Percentiles rank a stretch among this genome's conserved stretches.
Conservation (phyloP, 1,140 invertebrate species). For the Drosophila sp. region DNA sequence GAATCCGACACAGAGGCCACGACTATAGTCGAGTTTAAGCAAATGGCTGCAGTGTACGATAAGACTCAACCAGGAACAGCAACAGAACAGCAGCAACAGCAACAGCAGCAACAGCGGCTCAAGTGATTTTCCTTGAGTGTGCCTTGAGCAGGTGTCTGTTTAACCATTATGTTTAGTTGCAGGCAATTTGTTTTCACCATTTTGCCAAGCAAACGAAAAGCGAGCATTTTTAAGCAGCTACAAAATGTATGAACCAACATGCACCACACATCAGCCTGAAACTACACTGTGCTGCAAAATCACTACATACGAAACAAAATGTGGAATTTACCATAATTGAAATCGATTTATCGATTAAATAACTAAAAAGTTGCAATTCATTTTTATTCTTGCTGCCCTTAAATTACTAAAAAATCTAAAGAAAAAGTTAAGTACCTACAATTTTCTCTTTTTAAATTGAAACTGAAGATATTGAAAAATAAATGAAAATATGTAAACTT, state of each 20-base stretch:
- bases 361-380: too few relatives aligned
- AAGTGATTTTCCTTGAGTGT: constrained; percentile 76
- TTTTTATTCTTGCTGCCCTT: too few relatives aligned
- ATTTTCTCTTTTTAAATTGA: too few relatives aligned
- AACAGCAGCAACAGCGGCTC: constrained; percentile 50
- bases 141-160: constrained; percentile 80
- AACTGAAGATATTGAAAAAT: too few relatives aligned
- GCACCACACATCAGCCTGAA: neutral
- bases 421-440: too few relatives aligned
- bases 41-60: constrained; percentile 32
- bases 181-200: constrained; percentile 77
- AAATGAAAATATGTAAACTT: too few relatives aligned
- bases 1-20: constrained; percentile 34
- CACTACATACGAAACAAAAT: too few relatives aligned
- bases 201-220: constrained; percentile 42
- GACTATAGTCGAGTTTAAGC: constrained; percentile 34
- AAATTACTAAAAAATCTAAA: too few relatives aligned
- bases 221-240: constrained; percentile 43
- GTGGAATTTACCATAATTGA: too few relatives aligned
- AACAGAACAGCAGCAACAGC: constrained; percentile 23
- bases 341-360: too few relatives aligned
- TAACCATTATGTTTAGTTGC: constrained; percentile 83
- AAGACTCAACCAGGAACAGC: neutral
- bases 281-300: constrained; percentile 18
- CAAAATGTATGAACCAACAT: constrained; percentile 35